Base-by-base conservation (phyloP, 53 echinoderm and acorn worm genomes). In the Zoroaster sp. region DNA sequence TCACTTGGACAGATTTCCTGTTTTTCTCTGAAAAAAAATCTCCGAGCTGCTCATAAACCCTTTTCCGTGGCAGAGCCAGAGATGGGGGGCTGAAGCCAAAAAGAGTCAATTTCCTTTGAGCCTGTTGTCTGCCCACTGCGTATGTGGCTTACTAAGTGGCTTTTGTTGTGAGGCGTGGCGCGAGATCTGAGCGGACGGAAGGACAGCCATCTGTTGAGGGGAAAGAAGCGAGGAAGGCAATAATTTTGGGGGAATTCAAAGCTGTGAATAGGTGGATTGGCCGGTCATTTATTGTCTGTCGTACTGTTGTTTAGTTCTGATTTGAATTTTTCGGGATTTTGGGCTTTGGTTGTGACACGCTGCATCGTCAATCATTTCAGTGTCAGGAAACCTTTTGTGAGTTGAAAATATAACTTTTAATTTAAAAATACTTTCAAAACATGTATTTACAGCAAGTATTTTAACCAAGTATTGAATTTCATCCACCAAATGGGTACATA, bases 1-100 rank as follows among this genome's bases (percentile, higher is more conserved):
- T 85, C 85, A 70, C 70, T 85, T 85, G 66, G 32, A 69, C 44
- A 85, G 70, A 71, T 85, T 85, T 85, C 85, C 85, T 85, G 85
- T 85, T 85, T 85, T 85, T 85, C 71, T 71, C 85, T 39, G 69
- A 69, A 83, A 67, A 80, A 44, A 44, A 68, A 14, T 74, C 66
- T 43, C 25, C 42, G 25, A 12, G 40, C 44, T 25, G 25, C 28
- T 40, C 28, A 75, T 28, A 54, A 77, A 78, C 46, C 21, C 41
- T 11, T 20, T 77, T 49, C 78, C 72, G 20, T 8, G n/a, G 40
- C 49, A 49, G 31, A 35, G 6, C 32, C 35, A 17, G 33, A 36
- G 21, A 55, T 28, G 77, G 15, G 8, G 71, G 31, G 15, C 51
- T 35, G 17, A 9, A 20, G 43, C 40, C 35, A 66, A 82, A 82